Evolutionary conservation across 2,797 vertebrate genomes (phyloP).

Genomic region (Gephyroberyx darwinii): DNA sequence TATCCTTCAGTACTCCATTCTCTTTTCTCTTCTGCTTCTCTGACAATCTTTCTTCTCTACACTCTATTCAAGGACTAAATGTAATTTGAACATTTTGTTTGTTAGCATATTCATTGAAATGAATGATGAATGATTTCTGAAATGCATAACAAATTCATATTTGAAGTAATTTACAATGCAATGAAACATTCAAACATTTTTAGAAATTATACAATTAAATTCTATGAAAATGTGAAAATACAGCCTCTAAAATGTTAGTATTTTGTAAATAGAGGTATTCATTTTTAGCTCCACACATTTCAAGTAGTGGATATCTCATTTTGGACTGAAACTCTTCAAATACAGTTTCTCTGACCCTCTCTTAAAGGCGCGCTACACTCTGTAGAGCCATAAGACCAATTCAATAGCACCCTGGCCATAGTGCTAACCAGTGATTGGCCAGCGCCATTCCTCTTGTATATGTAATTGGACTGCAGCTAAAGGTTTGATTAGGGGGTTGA

Average conservation of each 20-base stretch:
- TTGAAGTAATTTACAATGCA: too few relatives aligned
- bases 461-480: slow-evolving; percentile 17
- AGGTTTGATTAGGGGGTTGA: slow-evolving; percentile 5
- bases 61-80: too few relatives aligned
- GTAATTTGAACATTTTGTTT: too few relatives aligned
- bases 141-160: too few relatives aligned
- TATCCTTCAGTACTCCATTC: neutral
- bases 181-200: too few relatives aligned
- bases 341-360: slow-evolving; percentile 4
- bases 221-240: too few relatives aligned
- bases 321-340: slow-evolving; percentile 21
- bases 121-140: too few relatives aligned
- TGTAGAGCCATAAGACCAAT: neutral
- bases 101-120: too few relatives aligned
- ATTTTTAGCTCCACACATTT: too few relatives aligned
- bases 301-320: neutral
- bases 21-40: neutral
- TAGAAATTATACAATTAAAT: too few relatives aligned
- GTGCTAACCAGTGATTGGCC: neutral
- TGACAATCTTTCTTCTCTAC: neutral
- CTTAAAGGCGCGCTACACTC: slow-evolving; percentile 23
- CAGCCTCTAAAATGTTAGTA: too few relatives aligned
- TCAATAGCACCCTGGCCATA: neutral
- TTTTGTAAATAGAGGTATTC: too few relatives aligned
- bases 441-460: neutral